phyloP scores from a whole-genome alignment of 2,113 vertebrate genomes.

The Chaetura pelagica region DNA sequence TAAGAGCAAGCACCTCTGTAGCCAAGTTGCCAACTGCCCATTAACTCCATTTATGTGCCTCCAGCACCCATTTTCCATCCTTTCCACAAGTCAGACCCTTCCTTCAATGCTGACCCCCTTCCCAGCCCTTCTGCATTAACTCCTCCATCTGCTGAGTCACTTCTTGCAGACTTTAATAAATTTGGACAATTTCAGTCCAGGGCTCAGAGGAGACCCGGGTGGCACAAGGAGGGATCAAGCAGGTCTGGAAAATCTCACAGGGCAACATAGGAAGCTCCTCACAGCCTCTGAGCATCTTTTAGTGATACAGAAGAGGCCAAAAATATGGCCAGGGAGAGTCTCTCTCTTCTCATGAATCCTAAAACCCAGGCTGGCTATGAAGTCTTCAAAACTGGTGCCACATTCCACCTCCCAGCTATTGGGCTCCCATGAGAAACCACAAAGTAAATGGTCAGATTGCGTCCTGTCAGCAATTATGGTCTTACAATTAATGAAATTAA shows the following conservation, averaged over 20 bases:
- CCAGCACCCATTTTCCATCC: background rate
- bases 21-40: background rate
- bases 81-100: background rate
- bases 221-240: background rate
- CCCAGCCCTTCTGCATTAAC: background rate
- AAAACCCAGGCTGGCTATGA: background rate
- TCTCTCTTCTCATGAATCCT: background rate
- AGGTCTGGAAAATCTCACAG: background rate
- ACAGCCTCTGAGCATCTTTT: background rate
- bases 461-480: background rate
- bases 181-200: background rate
- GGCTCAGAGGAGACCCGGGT: background rate
- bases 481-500: background rate
- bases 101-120: rapidly evolving
- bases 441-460: background rate
- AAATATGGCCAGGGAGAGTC: background rate
- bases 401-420: background rate
- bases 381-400: background rate
- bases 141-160: background rate
- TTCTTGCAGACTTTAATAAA: background rate
- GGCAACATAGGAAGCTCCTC: background rate
- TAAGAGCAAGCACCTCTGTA: background rate
- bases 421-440: background rate
- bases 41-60: background rate
- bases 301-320: background rate